These are phyloP conservation scores for Semicossyphus pulcher DNA, from an alignment of 2,113 vertebrate species.

Conservation along the genomic window DNA sequence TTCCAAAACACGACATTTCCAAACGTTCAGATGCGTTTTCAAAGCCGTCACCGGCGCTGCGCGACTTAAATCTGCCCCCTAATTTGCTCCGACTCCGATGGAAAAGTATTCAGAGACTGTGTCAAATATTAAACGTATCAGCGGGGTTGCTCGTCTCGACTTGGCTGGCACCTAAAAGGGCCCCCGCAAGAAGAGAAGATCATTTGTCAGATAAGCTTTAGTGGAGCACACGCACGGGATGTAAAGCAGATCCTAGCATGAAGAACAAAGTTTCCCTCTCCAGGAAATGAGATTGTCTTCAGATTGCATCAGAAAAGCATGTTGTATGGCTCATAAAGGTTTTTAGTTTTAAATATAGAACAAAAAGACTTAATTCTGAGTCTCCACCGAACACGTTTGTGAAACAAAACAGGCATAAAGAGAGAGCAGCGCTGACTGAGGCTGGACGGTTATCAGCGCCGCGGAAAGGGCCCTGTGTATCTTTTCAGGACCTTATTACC, in stretches of 20 bases:
- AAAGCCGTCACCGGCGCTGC: constrained; percentile 1
- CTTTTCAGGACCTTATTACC: constrained; percentile 60
- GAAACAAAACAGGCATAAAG: constrained; percentile 2
- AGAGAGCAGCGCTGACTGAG: neutral
- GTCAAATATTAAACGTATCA: constrained; percentile 37
- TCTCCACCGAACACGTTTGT: neutral
- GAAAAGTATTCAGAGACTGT: constrained; percentile 25
- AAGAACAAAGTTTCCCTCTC: neutral
- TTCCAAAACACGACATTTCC: constrained; percentile 34
- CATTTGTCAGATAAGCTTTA: constrained; percentile 44
- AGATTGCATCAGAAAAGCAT: neutral
- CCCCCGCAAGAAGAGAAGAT: constrained; percentile 8
- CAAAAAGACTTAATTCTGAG: neutral
- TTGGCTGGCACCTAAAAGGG: constrained; percentile 21
- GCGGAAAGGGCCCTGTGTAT: constrained; percentile 35
- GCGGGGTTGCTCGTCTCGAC: constrained; percentile 18
- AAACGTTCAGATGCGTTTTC: constrained; percentile 9
- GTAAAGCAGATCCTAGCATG: neutral
- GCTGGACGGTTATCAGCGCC: constrained; percentile 29
- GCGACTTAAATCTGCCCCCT: constrained; percentile 17
- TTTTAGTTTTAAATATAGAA: too few species aligned
- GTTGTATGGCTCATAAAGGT: too few species aligned
- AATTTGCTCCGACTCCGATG: constrained; percentile 2
- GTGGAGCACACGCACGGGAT: neutral
- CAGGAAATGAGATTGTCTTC: neutral